Base-by-base conservation (phyloP, 1,140 invertebrate genomes). In the Sarcophaga peregrina region DNA sequence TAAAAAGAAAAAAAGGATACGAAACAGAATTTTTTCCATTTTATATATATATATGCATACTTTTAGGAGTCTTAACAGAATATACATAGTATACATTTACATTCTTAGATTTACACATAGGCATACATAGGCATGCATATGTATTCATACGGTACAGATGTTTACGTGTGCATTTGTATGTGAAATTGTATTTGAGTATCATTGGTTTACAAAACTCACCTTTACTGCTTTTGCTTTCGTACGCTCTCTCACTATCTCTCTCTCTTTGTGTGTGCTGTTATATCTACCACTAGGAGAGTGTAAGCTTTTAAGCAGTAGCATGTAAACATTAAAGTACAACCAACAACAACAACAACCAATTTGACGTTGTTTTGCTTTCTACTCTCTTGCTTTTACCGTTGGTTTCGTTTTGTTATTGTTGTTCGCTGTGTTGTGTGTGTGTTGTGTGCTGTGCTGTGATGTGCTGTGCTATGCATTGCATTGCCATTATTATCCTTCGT, bases 331-430 rank as follows among this genome's bases (percentile, higher is more conserved):
- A 5, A 52, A 52, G 50, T 50, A 11, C n/a, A 52, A 52, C 1
- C n/a, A 25, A 68, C n/a, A 68, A 68, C 17, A n/a, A n/a, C 62
- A 68, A 68, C 17, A 68, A 13, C 8, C 37, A n/a, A 47, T 11
- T 81, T 15, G 37, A 45, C 45, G 54, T 72, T 46, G 68, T 25
- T 52, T 10, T 37, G 10, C 9, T 73, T 47, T 73, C 15, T 5
- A 50, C n/a, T 68, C 15, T n/a, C 37, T 73, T 47, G n/a, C 2
- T 81, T 37, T 47, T 68, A 17, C 4, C 25, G 25, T 68, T 20
- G 54, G 25, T 81, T 72, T 81, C 58, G 37, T 68, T 58, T 54
- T 72, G 37, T 68, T 11, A 47, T 45, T 68, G 20, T 50, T 25
- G 13, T 17, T 73, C 11, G 68, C 50, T 25, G 9, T 82, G 45